Evolutionary conservation across 2,113 vertebrate species (phyloP).

Genomic region (Trochalopteron elliotii): DNA sequence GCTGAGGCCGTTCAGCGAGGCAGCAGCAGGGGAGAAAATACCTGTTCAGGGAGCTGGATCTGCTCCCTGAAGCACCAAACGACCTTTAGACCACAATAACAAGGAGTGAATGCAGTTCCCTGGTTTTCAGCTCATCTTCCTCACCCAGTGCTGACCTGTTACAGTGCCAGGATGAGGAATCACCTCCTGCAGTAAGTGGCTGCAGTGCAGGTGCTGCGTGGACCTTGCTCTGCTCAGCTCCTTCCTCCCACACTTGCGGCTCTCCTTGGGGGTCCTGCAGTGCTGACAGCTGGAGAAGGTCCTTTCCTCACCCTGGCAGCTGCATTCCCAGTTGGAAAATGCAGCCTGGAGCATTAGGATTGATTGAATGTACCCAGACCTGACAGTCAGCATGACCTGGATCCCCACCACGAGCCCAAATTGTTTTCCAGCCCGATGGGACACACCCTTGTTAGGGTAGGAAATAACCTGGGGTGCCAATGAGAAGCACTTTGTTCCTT

Average conservation of each 20-base stretch:
- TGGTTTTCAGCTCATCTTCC: background rate
- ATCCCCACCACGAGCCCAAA: fast-evolving
- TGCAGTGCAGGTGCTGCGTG: fast-evolving
- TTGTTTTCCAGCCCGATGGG: no score
- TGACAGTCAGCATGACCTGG: fast-evolving
- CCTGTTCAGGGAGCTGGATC: background rate
- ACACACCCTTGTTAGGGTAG: no score
- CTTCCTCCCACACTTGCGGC: background rate
- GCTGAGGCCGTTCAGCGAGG: background rate
- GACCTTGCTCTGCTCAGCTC: background rate
- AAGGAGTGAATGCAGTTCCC: background rate
- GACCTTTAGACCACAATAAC: background rate
- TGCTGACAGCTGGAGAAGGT: background rate
- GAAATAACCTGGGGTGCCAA: background rate
- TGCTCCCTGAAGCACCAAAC: background rate
- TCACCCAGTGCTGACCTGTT: background rate
- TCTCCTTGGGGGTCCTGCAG: background rate
- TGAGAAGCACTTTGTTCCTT: background rate
- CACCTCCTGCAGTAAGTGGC: background rate
- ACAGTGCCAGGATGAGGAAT: background rate
- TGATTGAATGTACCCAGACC: background rate
- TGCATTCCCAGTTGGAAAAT: background rate
- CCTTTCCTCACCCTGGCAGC: background rate
- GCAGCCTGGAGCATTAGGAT: background rate
- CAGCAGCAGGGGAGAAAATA: background rate